Base-by-base conservation (phyloP, 1,140 invertebrate genomes). In the Drosophila setifemur region DNA sequence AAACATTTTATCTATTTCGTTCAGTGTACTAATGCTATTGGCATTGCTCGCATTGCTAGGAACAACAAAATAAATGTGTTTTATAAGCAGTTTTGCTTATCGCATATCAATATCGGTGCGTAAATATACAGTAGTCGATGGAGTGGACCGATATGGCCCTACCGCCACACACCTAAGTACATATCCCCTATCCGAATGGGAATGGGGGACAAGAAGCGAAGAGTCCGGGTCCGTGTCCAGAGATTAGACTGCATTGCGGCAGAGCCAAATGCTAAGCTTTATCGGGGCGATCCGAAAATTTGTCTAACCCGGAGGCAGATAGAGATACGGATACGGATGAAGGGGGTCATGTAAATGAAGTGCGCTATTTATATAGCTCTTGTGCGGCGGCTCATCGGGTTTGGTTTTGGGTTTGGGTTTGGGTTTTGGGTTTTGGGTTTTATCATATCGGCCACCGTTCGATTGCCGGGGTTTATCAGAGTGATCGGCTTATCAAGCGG, bases 101-200 rank as follows among this genome's bases (percentile, higher is more conserved):
- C 79, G 74, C 81, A 81, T 81, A 86, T 81, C 81, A 86, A 85
- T 86, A 86, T 81, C 83, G 82, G 85, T 81, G 81, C 72, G 81
- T 86, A 86, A 86, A 86, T 86, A 86, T 86, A 86, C 81, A 86
- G 81, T 86, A 86, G 81, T 87, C 81, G 81, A 86, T 86, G 77
- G 77, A 63, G 63, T 64, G 54, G 28, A 26, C 64, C 71, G 81
- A 83, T 83, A 83, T 70, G 42, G 28, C 26, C 19, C 43, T 29
- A 37, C n/a, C n/a, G 25, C 16, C 33, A 44, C 42, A 31, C 73
- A 61, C 40, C 76, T 79, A 73, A 64, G 76, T 71, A 81, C 66
- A 81, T 33, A 74, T 48, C 48, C 53, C 23, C 43, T 44, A 66
- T 9, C 9, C 11, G 14, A 53, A n/a, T n/a, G n/a, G n/a, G 6